Evolutionary conservation across 64 coral and sea anemone genomes (phyloP).

Genomic region (Trachythela sp.): DNA sequence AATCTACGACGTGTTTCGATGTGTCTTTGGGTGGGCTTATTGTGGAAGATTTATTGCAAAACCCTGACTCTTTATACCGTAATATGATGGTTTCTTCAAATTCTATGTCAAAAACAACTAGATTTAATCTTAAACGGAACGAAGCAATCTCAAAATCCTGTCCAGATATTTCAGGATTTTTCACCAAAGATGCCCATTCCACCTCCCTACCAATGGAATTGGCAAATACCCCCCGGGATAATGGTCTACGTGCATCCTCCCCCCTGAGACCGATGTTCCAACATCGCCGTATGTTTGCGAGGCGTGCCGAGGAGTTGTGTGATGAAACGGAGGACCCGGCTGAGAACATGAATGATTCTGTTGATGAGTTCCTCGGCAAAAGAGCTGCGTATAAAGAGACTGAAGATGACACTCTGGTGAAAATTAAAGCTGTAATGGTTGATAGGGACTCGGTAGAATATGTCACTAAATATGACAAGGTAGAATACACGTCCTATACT

Average conservation of each 20-base stretch:
- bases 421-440: slow-evolving; percentile 54
- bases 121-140: not conserved
- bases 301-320: not conserved
- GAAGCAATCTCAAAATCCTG: slow-evolving; percentile 69
- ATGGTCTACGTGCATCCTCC: not conserved
- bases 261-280: slow-evolving; percentile 22
- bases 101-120: slow-evolving; percentile 23
- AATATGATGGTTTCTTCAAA: slow-evolving; percentile 79
- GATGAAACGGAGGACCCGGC: not conserved
- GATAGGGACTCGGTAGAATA: slow-evolving; percentile 70
- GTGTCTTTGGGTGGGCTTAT: slow-evolving; percentile 77
- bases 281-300: not conserved
- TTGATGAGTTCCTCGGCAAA: slow-evolving; percentile 25
- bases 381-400: slow-evolving; percentile 30
- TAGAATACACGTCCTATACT: slow-evolving; percentile 21
- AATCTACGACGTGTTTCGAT: slow-evolving; percentile 62
- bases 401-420: slow-evolving; percentile 53
- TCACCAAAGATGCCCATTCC: not conserved
- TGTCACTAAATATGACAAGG: slow-evolving; percentile 64
- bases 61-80: slow-evolving; percentile 61
- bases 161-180: slow-evolving; percentile 63
- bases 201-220: not conserved
- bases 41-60: slow-evolving; percentile 84
- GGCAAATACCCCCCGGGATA: not conserved
- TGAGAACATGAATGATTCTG: not conserved